phyloP scores from a whole-genome alignment of 2,888 invertebrate species.

The Cerastoderma edule region DNA sequence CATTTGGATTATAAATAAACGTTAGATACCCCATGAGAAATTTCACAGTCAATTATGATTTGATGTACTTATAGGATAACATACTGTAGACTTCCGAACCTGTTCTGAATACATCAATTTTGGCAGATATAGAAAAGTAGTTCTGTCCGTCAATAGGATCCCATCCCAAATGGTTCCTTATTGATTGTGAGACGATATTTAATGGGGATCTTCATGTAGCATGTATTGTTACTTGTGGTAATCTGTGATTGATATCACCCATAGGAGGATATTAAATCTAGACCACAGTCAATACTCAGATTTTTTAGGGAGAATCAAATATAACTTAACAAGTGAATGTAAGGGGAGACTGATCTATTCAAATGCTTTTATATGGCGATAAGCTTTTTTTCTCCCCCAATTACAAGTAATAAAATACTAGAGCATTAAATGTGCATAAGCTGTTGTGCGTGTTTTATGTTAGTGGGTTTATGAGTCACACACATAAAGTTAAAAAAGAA shows the following conservation, averaged over 20 bases:
- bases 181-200: too few species aligned
- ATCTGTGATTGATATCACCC: too few species aligned
- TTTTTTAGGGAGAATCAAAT: too few species aligned
- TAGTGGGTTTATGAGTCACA: not conserved
- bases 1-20: slow-evolving; percentile 7
- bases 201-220: too few species aligned
- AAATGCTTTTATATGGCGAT: not conserved
- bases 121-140: not conserved
- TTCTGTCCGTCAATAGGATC: not conserved
- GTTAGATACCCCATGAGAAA: slow-evolving; percentile 5
- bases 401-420: not conserved
- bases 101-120: not conserved
- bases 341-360: too few species aligned
- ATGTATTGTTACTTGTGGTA: too few species aligned
- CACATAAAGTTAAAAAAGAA: not conserved
- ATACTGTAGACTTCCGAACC: not conserved
- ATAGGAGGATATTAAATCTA: too few species aligned
- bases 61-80: not conserved
- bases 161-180: too few species aligned
- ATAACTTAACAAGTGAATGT: too few species aligned
- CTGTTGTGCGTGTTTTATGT: not conserved
- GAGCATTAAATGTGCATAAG: not conserved
- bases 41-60: slow-evolving; percentile 22
- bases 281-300: too few species aligned
- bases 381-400: not conserved